Evolutionary conservation across 2,113 vertebrate genomes (phyloP).

Genomic region (Sterna hirundo): DNA sequence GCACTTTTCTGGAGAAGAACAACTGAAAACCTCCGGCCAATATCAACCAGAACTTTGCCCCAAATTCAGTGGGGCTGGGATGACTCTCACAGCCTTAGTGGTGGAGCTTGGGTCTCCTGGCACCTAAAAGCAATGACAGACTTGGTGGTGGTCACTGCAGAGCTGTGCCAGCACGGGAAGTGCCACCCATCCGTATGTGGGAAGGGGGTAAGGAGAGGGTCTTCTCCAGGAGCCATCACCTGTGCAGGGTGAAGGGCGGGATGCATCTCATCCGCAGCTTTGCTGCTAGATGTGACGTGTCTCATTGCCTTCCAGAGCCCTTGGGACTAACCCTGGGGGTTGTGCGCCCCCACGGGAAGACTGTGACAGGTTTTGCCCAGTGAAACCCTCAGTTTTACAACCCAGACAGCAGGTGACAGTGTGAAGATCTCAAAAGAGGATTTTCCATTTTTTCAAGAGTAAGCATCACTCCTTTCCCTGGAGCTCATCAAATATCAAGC

Average conservation of each 20-base stretch:
- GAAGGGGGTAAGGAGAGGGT: background rate
- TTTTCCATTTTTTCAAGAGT: background rate
- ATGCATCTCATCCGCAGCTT: background rate
- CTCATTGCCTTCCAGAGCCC: background rate
- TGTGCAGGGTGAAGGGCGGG: background rate
- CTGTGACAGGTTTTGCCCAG: background rate
- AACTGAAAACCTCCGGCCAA: background rate
- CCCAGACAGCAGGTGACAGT: too few relatives aligned
- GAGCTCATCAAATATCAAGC: background rate
- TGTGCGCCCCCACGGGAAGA: accelerated
- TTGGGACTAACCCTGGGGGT: background rate
- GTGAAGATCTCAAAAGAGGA: background rate
- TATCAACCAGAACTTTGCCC: background rate
- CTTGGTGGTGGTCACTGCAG: background rate
- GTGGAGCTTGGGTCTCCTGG: background rate
- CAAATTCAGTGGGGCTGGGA: background rate
- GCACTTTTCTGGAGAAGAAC: background rate
- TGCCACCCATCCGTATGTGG: background rate
- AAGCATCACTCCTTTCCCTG: background rate
- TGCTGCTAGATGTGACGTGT: too few relatives aligned
- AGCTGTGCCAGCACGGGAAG: background rate
- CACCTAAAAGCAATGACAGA: background rate
- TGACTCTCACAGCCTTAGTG: background rate
- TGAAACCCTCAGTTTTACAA: background rate
- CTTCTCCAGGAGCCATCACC: background rate